Base-by-base conservation (phyloP, 2,797 vertebrate genomes). In the Xenentodon cancila region DNA sequence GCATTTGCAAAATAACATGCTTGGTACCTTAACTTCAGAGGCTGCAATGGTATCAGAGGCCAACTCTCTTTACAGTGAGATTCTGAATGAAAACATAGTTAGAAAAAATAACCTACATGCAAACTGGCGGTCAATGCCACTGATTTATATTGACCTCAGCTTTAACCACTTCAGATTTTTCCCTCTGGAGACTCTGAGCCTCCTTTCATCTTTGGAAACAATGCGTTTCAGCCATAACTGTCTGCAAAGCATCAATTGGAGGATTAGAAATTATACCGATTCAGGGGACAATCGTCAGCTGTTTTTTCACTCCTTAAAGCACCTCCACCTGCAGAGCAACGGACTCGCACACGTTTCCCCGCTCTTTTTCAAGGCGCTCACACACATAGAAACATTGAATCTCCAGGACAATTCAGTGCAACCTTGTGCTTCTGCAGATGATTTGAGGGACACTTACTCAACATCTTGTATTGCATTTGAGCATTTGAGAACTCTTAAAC, bases 171-270 rank as follows among this genome's bases (percentile, higher is more conserved):
- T 96, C 70, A 80, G 60, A 19, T 86, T 84, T 27, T 87, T 95
- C 47, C 90, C 93, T 0, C 42, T 92, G 9, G 62, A 87, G 60
- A 94, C 93, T 48, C 60, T 95, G 55, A 91, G 61, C 60, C 73
- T 86, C 25, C 77, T 95, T 64, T 59, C 54, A 12, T 90, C 86
- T 40, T 87, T 96, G 76, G 73, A 91, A 59, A 87, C 72, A 5
- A 76, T 96, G 48, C 90, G 88, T 77, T 79, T 95, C 57, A 90
- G 93, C 9, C 51, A 51, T 59, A 96, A 96, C 74, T 96, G 92
- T 65, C 79, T 95, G 60, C 75, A 72, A 81, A 91, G 90, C 0
- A 57, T 94, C 15, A 71, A 18, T 11, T 85, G 81, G 84, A 66
- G 85, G 8, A 20, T 89, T 9, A 79, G 80, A 67, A 72, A 75